Evolutionary conservation across 2,888 invertebrate genomes (phyloP).

Genomic region (Melanargia galathea): DNA sequence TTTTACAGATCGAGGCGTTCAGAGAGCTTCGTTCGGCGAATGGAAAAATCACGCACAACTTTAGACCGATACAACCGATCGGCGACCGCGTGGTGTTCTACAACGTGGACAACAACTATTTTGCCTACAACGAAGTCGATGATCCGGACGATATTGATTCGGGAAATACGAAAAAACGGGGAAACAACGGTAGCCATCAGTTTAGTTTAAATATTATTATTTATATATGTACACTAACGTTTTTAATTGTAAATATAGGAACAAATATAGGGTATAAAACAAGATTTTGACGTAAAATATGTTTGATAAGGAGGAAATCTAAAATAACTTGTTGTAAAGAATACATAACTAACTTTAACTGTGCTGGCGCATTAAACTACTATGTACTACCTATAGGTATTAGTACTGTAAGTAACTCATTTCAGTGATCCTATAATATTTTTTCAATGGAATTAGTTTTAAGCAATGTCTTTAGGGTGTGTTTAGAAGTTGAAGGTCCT

Average conservation of each 20-base stretch:
- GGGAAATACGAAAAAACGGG: slow-evolving; percentile 48
- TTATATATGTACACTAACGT: slow-evolving; percentile 21
- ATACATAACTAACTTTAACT: not conserved
- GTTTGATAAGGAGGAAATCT: too few species aligned
- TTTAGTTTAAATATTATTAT: slow-evolving; percentile 26
- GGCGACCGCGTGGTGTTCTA: slow-evolving; percentile 86
- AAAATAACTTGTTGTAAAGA: not conserved
- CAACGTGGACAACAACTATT: slow-evolving; percentile 77
- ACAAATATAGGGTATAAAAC: not conserved
- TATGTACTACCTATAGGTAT: too few species aligned
- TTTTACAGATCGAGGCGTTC: slow-evolving; percentile 86
- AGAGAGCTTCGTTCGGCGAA: slow-evolving; percentile 84
- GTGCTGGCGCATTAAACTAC: not conserved
- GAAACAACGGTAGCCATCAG: slow-evolving; percentile 45
- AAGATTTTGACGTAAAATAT: not conserved
- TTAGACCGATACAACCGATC: slow-evolving; percentile 90
- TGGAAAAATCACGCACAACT: slow-evolving; percentile 89
- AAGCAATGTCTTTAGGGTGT: too few species aligned
- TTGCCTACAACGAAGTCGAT: slow-evolving; percentile 70
- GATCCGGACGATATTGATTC: slow-evolving; percentile 55
- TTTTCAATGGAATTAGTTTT: too few species aligned
- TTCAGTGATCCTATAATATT: too few species aligned
- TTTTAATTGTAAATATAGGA: not conserved
- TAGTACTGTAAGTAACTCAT: too few species aligned
- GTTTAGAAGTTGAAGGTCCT: too few species aligned